phyloP scores from a whole-genome alignment of 2,113 vertebrate species.

The Centropus bengalensis region DNA sequence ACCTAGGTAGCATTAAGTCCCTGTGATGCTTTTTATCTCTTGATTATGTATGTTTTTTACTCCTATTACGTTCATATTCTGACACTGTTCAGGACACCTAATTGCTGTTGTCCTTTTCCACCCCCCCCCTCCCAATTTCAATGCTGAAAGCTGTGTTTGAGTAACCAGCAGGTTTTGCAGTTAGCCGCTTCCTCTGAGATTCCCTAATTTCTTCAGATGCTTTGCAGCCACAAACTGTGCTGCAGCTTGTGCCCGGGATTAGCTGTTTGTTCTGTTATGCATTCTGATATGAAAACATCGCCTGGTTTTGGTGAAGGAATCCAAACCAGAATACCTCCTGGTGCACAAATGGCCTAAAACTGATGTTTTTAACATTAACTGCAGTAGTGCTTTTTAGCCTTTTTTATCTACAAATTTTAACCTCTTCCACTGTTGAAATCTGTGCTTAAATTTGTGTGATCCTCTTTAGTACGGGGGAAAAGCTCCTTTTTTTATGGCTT shows the following conservation, averaged over 20 bases:
- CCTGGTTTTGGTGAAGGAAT: conserved; percentile 11
- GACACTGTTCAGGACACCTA: not conserved
- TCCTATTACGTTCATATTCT: not conserved
- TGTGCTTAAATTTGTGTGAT: not conserved
- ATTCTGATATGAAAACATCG: not conserved
- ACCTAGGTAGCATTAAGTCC: not conserved
- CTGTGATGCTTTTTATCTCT: not conserved
- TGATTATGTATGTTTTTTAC: not conserved
- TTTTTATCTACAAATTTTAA: not conserved
- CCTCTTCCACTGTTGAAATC: not conserved
- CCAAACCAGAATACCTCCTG: not conserved
- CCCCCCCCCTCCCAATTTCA: not conserved
- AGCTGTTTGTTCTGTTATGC: not conserved
- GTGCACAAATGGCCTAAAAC: conserved; percentile 12
- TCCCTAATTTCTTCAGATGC: not conserved
- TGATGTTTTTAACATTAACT: not conserved
- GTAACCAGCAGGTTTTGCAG: not conserved
- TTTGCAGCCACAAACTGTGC: not conserved
- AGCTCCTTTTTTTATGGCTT: not conserved
- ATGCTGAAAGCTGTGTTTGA: not conserved
- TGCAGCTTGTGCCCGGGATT: not conserved
- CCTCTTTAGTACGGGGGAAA: not conserved
- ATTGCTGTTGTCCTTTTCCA: not conserved
- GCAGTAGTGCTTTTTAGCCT: not conserved
- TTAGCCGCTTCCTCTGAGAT: not conserved